These are phyloP conservation scores for Bathynomus jamesi DNA, from an alignment of 1,140 invertebrate species.

Conservation along the genomic window DNA sequence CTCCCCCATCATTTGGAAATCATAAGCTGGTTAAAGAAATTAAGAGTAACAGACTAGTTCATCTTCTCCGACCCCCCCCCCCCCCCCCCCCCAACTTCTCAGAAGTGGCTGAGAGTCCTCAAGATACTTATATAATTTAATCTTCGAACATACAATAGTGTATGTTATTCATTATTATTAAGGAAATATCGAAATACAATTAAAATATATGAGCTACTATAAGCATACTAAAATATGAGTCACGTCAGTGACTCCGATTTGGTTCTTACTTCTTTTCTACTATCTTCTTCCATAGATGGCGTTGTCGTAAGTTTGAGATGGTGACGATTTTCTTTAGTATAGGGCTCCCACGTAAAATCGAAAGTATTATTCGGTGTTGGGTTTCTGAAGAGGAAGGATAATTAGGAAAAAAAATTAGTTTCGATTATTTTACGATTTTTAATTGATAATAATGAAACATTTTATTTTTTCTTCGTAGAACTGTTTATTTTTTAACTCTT, in stretches of 20 bases:
- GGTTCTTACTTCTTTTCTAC: no score
- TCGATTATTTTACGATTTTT: neutral
- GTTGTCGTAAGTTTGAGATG: neutral
- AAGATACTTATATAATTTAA: neutral
- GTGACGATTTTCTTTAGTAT: neutral
- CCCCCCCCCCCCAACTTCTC: no score
- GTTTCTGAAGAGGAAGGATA: neutral
- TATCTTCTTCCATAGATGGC: neutral
- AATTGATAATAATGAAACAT: neutral
- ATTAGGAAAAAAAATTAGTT: neutral
- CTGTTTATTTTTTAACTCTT: neutral
- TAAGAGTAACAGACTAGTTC: no score
- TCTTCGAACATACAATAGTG: neutral
- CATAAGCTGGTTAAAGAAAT: no score
- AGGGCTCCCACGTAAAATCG: neutral
- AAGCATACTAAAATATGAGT: neutral
- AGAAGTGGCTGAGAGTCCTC: no score
- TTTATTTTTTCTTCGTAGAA: neutral
- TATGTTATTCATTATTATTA: neutral
- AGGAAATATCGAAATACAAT: neutral
- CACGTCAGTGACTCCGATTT: neutral
- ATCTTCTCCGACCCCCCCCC: no score
- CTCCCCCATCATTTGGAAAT: no score
- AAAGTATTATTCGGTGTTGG: neutral
- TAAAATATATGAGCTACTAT: neutral